phyloP scores from a whole-genome alignment of 2,113 vertebrate genomes.

The Hippotragus niger region DNA sequence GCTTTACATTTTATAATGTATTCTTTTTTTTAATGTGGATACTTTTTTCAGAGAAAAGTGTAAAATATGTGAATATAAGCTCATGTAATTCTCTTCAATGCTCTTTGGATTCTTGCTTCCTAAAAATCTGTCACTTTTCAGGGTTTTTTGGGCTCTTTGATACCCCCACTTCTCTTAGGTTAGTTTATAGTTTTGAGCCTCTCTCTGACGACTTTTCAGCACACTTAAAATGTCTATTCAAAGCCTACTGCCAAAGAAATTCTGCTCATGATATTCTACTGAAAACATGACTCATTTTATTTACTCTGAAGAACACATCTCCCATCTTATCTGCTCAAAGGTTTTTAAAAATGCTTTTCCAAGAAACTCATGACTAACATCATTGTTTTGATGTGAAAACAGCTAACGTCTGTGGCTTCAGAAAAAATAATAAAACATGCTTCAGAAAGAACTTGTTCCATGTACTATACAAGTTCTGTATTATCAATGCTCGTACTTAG shows the following conservation, averaged over 20 bases:
- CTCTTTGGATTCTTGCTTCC: neutral
- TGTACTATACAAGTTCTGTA: constrained; percentile 14
- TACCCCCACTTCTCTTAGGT: neutral
- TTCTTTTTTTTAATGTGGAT: neutral
- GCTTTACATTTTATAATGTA: neutral
- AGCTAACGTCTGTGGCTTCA: constrained; percentile 58
- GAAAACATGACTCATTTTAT: constrained; percentile 61
- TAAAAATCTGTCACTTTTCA: neutral
- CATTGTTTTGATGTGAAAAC: constrained; percentile 73
- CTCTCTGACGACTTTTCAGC: constrained; percentile 36
- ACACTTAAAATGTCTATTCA: constrained; percentile 59
- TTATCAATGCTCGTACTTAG: constrained; percentile 27
- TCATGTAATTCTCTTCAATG: neutral
- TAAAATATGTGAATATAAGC: neutral
- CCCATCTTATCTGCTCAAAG: constrained; percentile 54
- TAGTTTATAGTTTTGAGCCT: neutral
- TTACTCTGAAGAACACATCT: constrained; percentile 59
- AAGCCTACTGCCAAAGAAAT: constrained; percentile 52
- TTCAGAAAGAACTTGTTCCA: neutral
- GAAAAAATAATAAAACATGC: constrained; percentile 37
- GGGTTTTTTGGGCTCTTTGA: neutral
- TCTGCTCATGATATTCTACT: constrained; percentile 47
- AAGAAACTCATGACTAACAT: constrained; percentile 68
- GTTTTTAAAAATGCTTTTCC: constrained; percentile 74
- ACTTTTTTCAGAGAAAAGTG: neutral